phyloP scores from a whole-genome alignment of 2,113 vertebrate species.

The Protobothrops mucrosquamatus region DNA sequence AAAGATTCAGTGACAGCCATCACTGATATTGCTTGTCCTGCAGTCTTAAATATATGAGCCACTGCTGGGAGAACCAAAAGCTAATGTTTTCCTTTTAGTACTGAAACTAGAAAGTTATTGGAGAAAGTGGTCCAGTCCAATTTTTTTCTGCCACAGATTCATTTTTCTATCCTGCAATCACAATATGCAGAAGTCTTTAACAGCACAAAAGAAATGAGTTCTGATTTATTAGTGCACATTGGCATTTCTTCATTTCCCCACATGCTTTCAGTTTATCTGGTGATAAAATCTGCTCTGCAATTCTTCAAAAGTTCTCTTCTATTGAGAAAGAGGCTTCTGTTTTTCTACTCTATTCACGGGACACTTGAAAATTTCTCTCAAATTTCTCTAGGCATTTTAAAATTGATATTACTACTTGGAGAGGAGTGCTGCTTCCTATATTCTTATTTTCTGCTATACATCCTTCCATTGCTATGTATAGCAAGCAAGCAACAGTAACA shows the following conservation, averaged over 20 bases:
- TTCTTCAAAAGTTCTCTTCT: neutral
- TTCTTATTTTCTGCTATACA: neutral
- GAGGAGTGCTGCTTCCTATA: neutral
- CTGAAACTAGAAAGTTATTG: too few species aligned
- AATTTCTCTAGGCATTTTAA: neutral
- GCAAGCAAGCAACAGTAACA: neutral
- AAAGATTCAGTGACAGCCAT: rapidly evolving
- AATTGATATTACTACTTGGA: neutral
- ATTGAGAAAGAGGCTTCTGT: neutral
- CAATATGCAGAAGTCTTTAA: neutral
- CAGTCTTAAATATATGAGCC: neutral
- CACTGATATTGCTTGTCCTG: neutral
- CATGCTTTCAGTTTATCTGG: neutral
- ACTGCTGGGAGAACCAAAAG: neutral
- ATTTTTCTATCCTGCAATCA: neutral
- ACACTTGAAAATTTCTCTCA: neutral
- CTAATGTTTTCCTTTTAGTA: neutral
- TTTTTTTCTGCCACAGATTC: neutral
- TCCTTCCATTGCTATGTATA: neutral
- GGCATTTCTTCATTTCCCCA: neutral
- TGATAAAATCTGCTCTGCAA: neutral
- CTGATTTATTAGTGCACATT: neutral
- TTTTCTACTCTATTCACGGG: neutral
- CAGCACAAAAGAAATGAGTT: neutral
- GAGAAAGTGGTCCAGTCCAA: neutral